A percentile compares a stretch with the other conserved stretches of the same genome.
phyloP scores from a whole-genome alignment of 2,113 vertebrate genomes.

The Chroicocephalus ridibundus region DNA sequence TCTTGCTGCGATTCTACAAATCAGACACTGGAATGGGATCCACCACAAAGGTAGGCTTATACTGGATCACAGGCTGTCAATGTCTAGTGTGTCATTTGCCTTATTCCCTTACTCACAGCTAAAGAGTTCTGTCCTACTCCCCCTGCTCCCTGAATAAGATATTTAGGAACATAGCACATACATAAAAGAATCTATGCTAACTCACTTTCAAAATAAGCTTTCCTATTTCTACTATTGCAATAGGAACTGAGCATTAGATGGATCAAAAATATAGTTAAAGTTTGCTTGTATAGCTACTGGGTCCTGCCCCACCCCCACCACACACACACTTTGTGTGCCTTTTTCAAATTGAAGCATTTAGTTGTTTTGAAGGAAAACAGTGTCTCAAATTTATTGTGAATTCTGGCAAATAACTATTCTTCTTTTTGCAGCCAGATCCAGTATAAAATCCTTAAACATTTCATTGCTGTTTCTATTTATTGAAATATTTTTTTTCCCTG shows the following conservation, averaged over 20 bases:
- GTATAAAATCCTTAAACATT: background rate
- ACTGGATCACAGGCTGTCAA: background rate
- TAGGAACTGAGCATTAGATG: background rate
- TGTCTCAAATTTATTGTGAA: background rate
- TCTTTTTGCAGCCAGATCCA: background rate
- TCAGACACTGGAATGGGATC: background rate
- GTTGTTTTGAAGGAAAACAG: background rate
- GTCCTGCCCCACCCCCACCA: too few relatives aligned
- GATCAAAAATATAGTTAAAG: background rate
- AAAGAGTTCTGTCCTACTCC: background rate
- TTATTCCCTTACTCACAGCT: background rate
- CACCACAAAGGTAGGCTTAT: fast-evolving
- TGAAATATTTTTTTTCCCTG: background rate
- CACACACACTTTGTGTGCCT: background rate
- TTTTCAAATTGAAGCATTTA: background rate
- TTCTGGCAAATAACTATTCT: background rate
- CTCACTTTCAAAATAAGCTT: background rate
- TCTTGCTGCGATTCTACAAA: background rate
- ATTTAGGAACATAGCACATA: fast-evolving
- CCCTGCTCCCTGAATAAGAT: background rate
- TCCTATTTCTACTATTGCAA: background rate
- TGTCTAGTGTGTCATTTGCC: fast-evolving
- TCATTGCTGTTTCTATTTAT: background rate
- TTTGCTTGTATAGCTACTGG: background rate
- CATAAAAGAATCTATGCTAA: background rate